Evolutionary conservation across 2,888 invertebrate species (phyloP).

Genomic region (Onchidella celtica): DNA sequence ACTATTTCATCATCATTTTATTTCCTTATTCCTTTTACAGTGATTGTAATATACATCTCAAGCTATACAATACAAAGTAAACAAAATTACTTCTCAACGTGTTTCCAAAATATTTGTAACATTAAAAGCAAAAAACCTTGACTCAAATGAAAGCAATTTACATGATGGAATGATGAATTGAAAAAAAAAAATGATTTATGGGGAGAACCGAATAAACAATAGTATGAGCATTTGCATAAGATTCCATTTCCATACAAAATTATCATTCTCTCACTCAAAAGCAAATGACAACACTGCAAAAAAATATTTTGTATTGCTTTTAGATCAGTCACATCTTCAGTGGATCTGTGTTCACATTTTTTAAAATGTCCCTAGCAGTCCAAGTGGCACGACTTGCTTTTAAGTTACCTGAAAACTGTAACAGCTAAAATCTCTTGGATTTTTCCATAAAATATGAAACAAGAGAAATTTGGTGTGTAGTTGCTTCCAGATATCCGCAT

Average conservation of each 20-base stretch:
- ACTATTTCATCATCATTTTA: neutral
- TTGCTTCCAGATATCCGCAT: no score
- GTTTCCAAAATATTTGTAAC: neutral
- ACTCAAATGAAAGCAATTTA: constrained; percentile 24
- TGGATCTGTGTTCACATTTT: no score
- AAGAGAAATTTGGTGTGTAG: no score
- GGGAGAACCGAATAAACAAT: neutral
- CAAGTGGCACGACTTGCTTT: no score
- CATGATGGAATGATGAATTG: constrained; percentile 38
- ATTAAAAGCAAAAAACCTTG: neutral
- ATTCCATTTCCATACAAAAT: neutral
- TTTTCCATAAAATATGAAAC: no score
- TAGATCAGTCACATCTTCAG: no score
- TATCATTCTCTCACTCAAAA: neutral
- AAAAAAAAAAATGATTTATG: neutral
- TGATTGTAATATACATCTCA: constrained; percentile 25
- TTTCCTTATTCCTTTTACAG: constrained; percentile 1
- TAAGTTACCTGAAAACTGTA: no score
- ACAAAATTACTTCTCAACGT: neutral
- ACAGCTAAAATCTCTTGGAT: no score
- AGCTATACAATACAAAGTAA: constrained; percentile 40
- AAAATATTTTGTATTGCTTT: no score
- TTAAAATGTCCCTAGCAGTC: no score
- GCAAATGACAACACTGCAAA: no score
- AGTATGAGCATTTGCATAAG: constrained; percentile 39